Base-by-base conservation (phyloP, 2,797 vertebrate genomes). In the Pteropus rufus region DNA sequence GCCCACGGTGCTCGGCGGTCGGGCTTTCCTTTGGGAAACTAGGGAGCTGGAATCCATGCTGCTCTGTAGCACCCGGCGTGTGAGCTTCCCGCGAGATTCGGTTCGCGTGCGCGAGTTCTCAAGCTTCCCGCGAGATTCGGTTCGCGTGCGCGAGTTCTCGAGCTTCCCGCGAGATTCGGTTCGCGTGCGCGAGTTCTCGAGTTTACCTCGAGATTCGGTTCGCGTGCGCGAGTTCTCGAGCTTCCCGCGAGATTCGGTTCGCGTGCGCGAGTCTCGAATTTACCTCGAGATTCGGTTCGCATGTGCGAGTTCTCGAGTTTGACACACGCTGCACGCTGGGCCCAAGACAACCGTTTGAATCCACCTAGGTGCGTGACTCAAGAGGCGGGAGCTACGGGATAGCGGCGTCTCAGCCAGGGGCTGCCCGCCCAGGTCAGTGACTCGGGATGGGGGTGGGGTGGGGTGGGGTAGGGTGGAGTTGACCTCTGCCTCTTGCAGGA, bases 21-120 rank as follows among this genome's bases (percentile, higher is more conserved):
- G 44, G 23, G 72, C 39, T 82, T 93, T n/a, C 4, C 54, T 56
- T 79, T 86, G 24, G 39, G 75, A 93, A 70, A 65, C 36, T 10
- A 64, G 3, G 23, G n/a, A 41, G 19, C 23, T 67, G 58, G 72
- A 88, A 49, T 1, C 56, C 2, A 36, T 0, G 0, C 56, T 0
- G 0, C 56, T 29, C 56, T 44, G 54, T 34, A 58, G 62, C 46
- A 60, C 2, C 19, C 5, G 4, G 18, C 10, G 15, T 49, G n/a
- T 94, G 36, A 36, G 36, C 36, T 36, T 36, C 36, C 36, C 36
- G 36, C 36, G 36, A 36, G 36, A 36, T 36, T 36, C 36, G 3
- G 36, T 36, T 36, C 36, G 36, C 36, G 36, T 36, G 36, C 3
- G 36, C 36, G 36, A 36, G 36, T 36, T 60, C 65, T 12, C 67